Conservation (phyloP, 1,140 invertebrate species). For the Argopecten irradians region DNA sequence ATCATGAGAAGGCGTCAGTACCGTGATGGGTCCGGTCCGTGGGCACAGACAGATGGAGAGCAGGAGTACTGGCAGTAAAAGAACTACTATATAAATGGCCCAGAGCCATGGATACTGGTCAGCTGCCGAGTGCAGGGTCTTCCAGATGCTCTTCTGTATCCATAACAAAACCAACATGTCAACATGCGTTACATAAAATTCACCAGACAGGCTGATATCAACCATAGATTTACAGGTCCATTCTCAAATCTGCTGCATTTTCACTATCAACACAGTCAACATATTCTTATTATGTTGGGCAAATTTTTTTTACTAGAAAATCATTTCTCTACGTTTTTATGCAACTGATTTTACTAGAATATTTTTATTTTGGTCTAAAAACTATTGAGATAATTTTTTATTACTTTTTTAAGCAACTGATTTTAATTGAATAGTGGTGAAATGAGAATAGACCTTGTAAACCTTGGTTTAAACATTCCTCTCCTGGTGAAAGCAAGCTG, state of each 20-base stretch:
- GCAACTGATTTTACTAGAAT: no score
- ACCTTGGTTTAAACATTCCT: background rate
- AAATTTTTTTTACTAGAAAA: no score
- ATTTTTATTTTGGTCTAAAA: no score
- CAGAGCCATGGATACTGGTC: conserved; percentile 93
- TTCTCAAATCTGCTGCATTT: background rate
- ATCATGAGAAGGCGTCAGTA: conserved; percentile 27
- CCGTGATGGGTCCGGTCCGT: conserved; percentile 66
- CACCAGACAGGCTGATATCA: background rate
- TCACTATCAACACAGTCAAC: background rate
- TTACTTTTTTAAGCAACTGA: no score
- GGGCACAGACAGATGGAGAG: conserved; percentile 81
- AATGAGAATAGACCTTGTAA: background rate
- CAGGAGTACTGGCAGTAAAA: conserved; percentile 86
- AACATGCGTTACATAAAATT: conserved; percentile 35
- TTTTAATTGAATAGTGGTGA: background rate
- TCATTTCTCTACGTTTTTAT: no score
- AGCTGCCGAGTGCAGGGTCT: conserved; percentile 79
- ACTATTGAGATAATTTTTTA: no score
- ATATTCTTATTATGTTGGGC: no score
- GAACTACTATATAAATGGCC: conserved; percentile 87
- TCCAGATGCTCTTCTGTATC: conserved; percentile 55
- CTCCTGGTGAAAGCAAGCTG: background rate
- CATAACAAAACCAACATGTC: conserved; percentile 48
- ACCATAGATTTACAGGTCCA: background rate